phyloP scores from a whole-genome alignment of 2,113 vertebrate species.

The Halichoerus grypus region DNA sequence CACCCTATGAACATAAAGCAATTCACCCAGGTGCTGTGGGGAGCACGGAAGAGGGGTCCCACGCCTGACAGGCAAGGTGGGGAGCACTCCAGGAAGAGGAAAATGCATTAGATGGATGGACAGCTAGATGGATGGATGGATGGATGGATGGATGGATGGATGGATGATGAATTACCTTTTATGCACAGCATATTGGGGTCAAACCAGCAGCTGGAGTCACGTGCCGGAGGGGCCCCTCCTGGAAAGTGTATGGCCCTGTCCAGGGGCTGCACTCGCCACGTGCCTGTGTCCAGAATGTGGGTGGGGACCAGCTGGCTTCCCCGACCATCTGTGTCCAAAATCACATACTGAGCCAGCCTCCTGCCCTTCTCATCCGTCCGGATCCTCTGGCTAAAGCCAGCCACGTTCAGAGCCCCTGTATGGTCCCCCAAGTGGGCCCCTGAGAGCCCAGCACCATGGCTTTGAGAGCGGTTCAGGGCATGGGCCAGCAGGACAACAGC shows the following conservation, averaged over 20 bases:
- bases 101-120: background rate
- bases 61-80: background rate
- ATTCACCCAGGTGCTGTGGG: background rate
- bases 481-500: slow-evolving; percentile 92
- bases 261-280: slow-evolving; percentile 84
- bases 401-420: slow-evolving; percentile 89
- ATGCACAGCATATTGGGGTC: slow-evolving; percentile 88
- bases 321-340: slow-evolving; percentile 91
- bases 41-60: background rate
- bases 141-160: background rate
- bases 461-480: slow-evolving; percentile 88
- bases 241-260: slow-evolving; percentile 91
- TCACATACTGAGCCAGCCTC: slow-evolving; percentile 88
- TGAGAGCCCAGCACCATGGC: slow-evolving; percentile 81
- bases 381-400: slow-evolving; percentile 92
- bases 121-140: too few relatives aligned
- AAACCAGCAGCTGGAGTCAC: slow-evolving; percentile 95
- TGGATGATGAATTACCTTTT: slow-evolving; percentile 87
- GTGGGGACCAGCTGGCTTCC: slow-evolving; percentile 89
- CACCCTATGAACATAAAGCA: background rate
- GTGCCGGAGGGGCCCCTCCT: slow-evolving; percentile 85
- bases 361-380: slow-evolving; percentile 87
- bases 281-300: slow-evolving; percentile 88
- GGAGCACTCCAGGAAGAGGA: background rate
- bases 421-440: slow-evolving; percentile 89